Evolutionary conservation across 92 coral and sea anemone genomes (phyloP).

Genomic region (Parazoanthus swiftii): DNA sequence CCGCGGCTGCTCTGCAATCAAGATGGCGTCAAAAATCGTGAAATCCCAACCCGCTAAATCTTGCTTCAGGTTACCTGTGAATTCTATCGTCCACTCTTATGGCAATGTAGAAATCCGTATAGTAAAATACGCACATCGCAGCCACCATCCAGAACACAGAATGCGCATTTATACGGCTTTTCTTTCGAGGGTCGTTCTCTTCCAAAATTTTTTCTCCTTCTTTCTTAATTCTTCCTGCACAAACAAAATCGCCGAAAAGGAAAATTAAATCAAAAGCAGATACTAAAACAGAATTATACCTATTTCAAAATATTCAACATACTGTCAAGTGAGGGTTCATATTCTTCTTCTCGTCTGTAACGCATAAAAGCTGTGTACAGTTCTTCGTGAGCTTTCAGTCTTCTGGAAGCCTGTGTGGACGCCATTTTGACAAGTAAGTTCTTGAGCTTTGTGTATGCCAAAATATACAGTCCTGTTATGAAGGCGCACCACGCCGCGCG

Average conservation of each 20-base stretch:
- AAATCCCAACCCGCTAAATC: no score
- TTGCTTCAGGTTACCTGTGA: constrained; percentile 62
- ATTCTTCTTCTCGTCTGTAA: constrained; percentile 61
- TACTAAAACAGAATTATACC: not conserved
- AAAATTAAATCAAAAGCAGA: not conserved
- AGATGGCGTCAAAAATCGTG: no score
- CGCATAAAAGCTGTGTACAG: constrained; percentile 71
- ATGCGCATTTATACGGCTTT: constrained; percentile 76
- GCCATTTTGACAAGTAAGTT: constrained; percentile 16
- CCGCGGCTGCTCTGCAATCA: no score
- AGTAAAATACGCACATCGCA: constrained; percentile 90
- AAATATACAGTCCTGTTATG: not conserved
- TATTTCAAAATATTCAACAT: not conserved
- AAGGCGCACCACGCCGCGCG: not conserved
- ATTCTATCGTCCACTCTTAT: constrained; percentile 84
- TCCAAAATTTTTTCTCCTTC: constrained; percentile 82
- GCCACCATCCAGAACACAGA: constrained; percentile 99
- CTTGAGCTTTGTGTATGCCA: constrained; percentile 20
- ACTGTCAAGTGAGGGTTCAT: constrained; percentile 70
- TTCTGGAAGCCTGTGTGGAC: constrained; percentile 12
- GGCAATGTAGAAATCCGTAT: constrained; percentile 92
- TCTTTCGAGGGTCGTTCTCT: constrained; percentile 77
- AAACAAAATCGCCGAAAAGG: not conserved
- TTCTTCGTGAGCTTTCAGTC: constrained; percentile 52
- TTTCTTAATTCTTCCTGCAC: constrained; percentile 64